Evolutionary conservation across 2,888 invertebrate genomes (phyloP), one percentile per base, ranked within the genome.

Genomic region (Sisyra nigra): DNA sequence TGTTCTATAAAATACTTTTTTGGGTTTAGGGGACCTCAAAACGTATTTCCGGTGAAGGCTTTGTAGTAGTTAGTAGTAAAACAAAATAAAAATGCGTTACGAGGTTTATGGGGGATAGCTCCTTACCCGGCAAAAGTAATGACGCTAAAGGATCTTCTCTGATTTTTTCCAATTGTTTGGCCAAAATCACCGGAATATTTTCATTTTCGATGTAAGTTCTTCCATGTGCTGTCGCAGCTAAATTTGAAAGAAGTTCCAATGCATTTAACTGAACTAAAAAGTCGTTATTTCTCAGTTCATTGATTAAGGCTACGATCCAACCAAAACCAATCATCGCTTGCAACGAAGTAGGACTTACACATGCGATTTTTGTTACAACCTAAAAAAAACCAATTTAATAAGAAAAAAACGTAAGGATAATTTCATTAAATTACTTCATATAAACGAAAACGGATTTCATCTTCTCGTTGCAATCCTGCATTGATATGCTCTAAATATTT

Each of bases 201-300:
- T 74, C 71, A 35, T 72, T 64, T 45, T 86, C 76, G 47, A 92
- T 65, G 56, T 75, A 86, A 34, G 67, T 62, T 5, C 86, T 71
- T 0, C 91, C 89, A 55, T 85, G 78, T 41, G 77, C 70, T 41
- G 72, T 71, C 14, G 73, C 57, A 1, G 80, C 82, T 36, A 93
- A 61, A 38, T 75, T 72, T 1, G 81, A 77, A 31, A 92, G 57
- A 34, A 87, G 62, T 60, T 91, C 86, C 41, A 93, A 60, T 41
- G 84, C 72, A 57, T 88, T 91, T 46, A 91, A 65, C 58, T 84
- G 81, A 34, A 85, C 64, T 39, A 92, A 62, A 33, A 87, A 62
- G 63, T 92, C 92, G 47, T 76, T 68, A 36, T 70, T 69, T 40
- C 76, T 65, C 14, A 87, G 57, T 56, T 84, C 79, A 19, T 68